Evolutionary conservation across 2,113 vertebrate species (phyloP).

Genomic region (Corydoras maculifer): DNA sequence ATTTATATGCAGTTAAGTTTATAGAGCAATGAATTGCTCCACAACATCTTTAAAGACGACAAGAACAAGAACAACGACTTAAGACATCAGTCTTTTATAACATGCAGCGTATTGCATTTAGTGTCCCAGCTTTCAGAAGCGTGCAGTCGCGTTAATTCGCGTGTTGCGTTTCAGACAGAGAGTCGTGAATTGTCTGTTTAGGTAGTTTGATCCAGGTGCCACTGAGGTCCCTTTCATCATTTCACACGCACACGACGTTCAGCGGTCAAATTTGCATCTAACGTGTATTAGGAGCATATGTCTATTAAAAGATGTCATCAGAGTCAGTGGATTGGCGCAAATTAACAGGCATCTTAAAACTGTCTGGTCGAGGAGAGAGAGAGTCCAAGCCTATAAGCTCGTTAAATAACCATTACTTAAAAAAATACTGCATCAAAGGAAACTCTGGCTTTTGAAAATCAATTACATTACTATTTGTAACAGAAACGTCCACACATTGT

Average conservation of each 20-base stretch:
- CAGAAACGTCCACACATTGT: too few relatives aligned
- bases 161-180: constrained; percentile 25
- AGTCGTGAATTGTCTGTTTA: constrained; percentile 29
- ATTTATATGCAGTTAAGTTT: not conserved
- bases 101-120: not conserved
- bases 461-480: too few relatives aligned
- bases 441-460: constrained; percentile 6
- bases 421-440: constrained; percentile 29
- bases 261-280: constrained; percentile 54
- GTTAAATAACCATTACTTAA: constrained; percentile 66
- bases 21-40: not conserved
- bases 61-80: not conserved
- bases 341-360: constrained; percentile 36
- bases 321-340: constrained; percentile 33
- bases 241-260: constrained; percentile 38
- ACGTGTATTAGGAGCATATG: constrained; percentile 46
- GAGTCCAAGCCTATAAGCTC: constrained; percentile 51
- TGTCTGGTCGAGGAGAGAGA: constrained; percentile 46
- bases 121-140: not conserved
- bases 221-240: constrained; percentile 41
- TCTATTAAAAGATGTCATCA: constrained; percentile 41
- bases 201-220: constrained; percentile 46
- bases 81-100: constrained; percentile 1
- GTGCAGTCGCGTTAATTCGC: not conserved
- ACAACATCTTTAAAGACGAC: not conserved